These are phyloP conservation scores for Macheiramphus alcinus DNA, from an alignment of 2,113 vertebrate genomes.

Conservation along the genomic window DNA sequence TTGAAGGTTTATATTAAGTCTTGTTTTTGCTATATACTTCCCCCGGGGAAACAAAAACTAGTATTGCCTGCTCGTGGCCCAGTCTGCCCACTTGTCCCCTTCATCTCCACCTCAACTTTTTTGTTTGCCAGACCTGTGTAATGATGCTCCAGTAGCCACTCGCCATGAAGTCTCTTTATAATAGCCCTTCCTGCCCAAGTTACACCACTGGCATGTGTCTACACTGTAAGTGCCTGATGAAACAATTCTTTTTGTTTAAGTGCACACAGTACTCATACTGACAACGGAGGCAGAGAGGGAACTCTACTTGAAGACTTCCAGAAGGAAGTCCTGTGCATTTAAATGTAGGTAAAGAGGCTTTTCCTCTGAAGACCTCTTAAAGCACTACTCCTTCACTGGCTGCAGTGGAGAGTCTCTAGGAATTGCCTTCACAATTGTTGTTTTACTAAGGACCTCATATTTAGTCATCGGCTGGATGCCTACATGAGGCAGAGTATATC, in stretches of 20 bases:
- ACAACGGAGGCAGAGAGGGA: background rate
- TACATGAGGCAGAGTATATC: background rate
- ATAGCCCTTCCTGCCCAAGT: background rate
- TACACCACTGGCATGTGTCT: background rate
- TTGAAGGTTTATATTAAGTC: background rate
- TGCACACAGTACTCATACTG: background rate
- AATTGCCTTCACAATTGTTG: background rate
- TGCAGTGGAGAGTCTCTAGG: background rate
- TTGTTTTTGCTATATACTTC: background rate
- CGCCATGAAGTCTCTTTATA: background rate
- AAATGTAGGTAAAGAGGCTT: background rate
- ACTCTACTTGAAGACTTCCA: background rate
- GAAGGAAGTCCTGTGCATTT: background rate
- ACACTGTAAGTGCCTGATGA: background rate
- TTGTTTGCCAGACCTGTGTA: background rate
- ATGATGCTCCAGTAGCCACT: background rate
- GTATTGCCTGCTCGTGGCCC: background rate
- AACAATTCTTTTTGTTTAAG: background rate
- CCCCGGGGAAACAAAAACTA: background rate
- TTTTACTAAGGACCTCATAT: background rate
- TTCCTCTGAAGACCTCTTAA: background rate
- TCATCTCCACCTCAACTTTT: background rate
- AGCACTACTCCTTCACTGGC: background rate
- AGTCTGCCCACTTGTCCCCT: background rate
- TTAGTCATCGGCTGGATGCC: background rate